A percentile compares a stretch with the other conserved stretches of the same genome.
phyloP scores from a whole-genome alignment of 2,113 vertebrate genomes.

The Aythya baeri region DNA sequence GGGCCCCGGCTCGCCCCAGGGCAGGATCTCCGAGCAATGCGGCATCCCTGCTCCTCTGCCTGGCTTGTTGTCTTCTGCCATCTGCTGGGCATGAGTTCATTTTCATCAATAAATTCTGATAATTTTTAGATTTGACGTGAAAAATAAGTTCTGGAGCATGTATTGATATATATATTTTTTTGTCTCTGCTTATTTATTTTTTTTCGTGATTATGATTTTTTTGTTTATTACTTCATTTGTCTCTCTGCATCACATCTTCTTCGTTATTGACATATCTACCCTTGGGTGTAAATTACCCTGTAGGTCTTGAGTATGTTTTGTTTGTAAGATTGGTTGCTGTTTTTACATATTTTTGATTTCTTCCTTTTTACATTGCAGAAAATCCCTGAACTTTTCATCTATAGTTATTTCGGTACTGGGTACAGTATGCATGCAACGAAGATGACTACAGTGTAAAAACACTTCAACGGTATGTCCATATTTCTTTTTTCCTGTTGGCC shows the following conservation, averaged over 20 bases:
- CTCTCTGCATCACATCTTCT: accelerated
- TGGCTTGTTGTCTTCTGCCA: accelerated
- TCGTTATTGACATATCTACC: accelerated
- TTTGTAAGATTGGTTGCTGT: accelerated
- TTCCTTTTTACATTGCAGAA: background rate
- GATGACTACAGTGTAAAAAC: accelerated
- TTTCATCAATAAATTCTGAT: accelerated
- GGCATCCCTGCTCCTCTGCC: accelerated
- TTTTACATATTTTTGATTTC: background rate
- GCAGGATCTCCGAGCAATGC: accelerated
- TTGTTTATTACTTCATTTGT: accelerated
- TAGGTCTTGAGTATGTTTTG: background rate
- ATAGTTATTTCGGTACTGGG: background rate
- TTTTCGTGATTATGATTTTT: accelerated
- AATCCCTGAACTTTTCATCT: background rate
- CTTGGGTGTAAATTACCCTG: accelerated
- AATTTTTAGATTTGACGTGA: accelerated
- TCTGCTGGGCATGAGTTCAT: accelerated
- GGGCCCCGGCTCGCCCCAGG: accelerated
- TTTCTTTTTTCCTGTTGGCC: accelerated
- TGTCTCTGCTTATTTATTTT: accelerated
- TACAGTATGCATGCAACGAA: too few species aligned
- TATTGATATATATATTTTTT: accelerated
- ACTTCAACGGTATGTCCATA: accelerated
- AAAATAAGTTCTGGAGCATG: accelerated